Base-by-base conservation (phyloP, 2,113 vertebrate species). In the Cricetomys ansorgei region DNA sequence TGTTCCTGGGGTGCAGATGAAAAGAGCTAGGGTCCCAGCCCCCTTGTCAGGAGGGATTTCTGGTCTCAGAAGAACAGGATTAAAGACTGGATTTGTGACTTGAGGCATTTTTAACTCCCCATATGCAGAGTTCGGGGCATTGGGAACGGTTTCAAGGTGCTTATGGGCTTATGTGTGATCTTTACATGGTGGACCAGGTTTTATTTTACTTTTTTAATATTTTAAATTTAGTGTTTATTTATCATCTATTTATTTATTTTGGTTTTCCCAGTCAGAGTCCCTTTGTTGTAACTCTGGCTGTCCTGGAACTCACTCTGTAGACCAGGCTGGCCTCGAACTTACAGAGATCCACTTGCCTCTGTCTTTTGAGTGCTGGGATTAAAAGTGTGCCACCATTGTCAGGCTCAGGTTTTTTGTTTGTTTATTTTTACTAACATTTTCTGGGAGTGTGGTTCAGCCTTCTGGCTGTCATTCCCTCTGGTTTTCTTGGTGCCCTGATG, bases 1-100 rank as follows among this genome's bases (percentile, higher is more conserved):
- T 94, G 37, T 91, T 97, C 97, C 96, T 81, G 94, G 95, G 97
- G 96, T 95, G 95, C 94, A 97, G 97, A 97, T 97, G 97, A 97
- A 97, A 97, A 97, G 97, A 88, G 72, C 1, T 2, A 94, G 90
- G 97, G 94, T 96, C 97, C 92, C 77, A 0, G 88, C 96, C 0
- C 84, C 92, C 92, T 94, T 96, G 94, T 98, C 95, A 91, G 97
- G 86, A 92, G 92, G 84, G 77, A 96, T 96, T 97, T 96, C 96
- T 97, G 96, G 94, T 90, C 94, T 91, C 91, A 96, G 65, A 84
- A 93, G 88, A 95, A 96, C 53, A 83, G 92, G 96, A 98, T 97
- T 95, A 96, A 97, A 97, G 90, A 96, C 53, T 96, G 77, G 76
- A 91, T 96, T 96, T 97, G 80, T 96, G 84, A 89, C 85, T 67